Conservation (phyloP, 2,888 invertebrate species). For the Dysmachus trigonus region DNA sequence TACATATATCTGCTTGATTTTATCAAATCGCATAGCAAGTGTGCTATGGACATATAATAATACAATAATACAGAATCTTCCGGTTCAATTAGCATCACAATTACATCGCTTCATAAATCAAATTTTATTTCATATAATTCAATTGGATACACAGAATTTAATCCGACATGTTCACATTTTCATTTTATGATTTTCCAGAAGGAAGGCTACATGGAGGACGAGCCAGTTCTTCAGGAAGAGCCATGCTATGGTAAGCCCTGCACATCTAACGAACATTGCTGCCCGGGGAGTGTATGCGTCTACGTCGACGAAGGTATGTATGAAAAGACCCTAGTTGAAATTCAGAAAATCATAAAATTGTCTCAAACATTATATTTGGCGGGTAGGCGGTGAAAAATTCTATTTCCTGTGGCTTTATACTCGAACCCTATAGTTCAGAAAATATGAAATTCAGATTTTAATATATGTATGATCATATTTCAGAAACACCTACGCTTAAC, state of each 20-base stretch:
- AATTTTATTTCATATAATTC: conserved; percentile 16
- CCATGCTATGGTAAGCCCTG: conserved; percentile 83
- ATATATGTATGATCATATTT: no score
- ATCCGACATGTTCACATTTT: not conserved
- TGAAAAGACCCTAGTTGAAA: not conserved
- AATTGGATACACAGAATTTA: not conserved
- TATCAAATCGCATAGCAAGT: not conserved
- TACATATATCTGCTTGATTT: not conserved
- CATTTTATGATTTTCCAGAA: conserved; percentile 43
- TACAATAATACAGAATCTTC: not conserved
- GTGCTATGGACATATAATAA: not conserved
- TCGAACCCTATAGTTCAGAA: not conserved
- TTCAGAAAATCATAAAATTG: not conserved
- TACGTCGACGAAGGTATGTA: conserved; percentile 69
- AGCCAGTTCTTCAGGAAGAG: conserved; percentile 71
- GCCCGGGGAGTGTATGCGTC: conserved; percentile 80
- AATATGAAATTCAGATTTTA: not conserved
- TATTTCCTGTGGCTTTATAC: not conserved
- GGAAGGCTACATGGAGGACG: conserved; percentile 58
- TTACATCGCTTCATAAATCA: not conserved
- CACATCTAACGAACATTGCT: conserved; percentile 82
- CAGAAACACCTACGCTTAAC: not conserved
- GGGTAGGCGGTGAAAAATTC: not conserved
- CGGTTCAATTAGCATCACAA: conserved; percentile 9
- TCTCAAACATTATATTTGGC: not conserved